Evolutionary conservation across 2,888 invertebrate species (phyloP).

Genomic region (Sinotaia quadrata): DNA sequence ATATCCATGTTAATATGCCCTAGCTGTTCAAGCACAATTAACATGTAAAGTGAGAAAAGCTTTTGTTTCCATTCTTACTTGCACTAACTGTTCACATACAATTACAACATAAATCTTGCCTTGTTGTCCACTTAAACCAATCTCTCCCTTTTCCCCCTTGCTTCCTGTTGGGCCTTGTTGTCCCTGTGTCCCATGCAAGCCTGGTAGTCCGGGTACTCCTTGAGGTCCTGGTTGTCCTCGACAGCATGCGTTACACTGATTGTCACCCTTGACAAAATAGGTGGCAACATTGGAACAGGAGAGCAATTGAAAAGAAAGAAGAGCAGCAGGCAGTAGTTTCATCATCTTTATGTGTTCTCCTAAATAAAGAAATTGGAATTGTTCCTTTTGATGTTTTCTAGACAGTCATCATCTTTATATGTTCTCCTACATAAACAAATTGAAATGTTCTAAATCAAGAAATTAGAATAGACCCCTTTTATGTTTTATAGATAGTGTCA

Average conservation of each 20-base stretch:
- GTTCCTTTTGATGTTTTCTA: too few species aligned
- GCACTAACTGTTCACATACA: neutral
- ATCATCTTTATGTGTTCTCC: too few species aligned
- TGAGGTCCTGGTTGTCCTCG: conserved; percentile 58
- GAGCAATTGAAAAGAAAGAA: conserved; percentile 1
- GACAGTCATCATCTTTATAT: too few species aligned
- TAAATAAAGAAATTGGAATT: too few species aligned
- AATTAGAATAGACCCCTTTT: too few species aligned
- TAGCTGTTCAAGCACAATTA: too few species aligned
- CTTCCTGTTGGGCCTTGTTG: conserved; percentile 55
- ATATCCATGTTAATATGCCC: too few species aligned
- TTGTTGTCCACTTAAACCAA: conserved; percentile 47
- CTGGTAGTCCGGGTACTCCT: conserved; percentile 63
- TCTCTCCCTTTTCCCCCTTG: conserved; percentile 62
- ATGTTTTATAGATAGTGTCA: too few species aligned
- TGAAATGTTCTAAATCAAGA: too few species aligned
- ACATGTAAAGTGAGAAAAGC: too few species aligned
- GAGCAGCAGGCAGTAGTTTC: neutral
- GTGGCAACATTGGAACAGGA: conserved; percentile 3
- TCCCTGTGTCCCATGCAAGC: conserved; percentile 59
- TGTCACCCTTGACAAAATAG: conserved; percentile 40
- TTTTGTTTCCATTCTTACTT: neutral
- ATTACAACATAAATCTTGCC: conserved; percentile 38
- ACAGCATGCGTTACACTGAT: conserved; percentile 51
- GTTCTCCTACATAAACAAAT: too few species aligned